Evolutionary conservation across 2,888 invertebrate genomes (phyloP).

Genomic region (Euplagia quadripunctaria): DNA sequence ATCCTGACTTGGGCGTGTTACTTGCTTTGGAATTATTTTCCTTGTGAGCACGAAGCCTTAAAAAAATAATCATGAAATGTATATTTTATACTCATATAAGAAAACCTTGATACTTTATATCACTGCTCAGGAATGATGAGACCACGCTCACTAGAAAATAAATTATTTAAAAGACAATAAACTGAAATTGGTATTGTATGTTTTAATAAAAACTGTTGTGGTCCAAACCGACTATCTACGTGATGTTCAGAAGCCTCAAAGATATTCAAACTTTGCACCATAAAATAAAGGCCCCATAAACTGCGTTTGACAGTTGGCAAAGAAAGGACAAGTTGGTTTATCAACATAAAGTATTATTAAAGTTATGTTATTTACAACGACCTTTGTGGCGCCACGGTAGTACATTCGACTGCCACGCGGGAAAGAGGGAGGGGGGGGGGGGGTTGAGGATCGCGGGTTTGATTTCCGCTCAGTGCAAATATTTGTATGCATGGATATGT

Average conservation of each 20-base stretch:
- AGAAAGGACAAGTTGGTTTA: too few relatives aligned
- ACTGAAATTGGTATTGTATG: slow-evolving; percentile 39
- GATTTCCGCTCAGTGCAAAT: too few relatives aligned
- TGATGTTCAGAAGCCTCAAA: neutral
- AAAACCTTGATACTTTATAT: slow-evolving; percentile 5
- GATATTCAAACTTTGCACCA: neutral
- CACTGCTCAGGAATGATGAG: slow-evolving; percentile 21
- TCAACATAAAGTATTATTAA: too few relatives aligned
- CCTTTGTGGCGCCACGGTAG: too few relatives aligned
- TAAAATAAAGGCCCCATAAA: too few relatives aligned
- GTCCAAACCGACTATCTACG: neutral
- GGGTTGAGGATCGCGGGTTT: too few relatives aligned
- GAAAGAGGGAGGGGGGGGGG: too few relatives aligned
- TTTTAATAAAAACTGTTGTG: slow-evolving; percentile 36
- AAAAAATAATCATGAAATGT: neutral
- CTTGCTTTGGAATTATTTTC: neutral
- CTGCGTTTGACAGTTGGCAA: neutral
- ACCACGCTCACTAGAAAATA: slow-evolving; percentile 22
- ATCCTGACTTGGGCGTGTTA: too few relatives aligned
- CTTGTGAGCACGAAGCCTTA: neutral
- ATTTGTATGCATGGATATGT: too few relatives aligned
- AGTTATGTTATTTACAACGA: too few relatives aligned
- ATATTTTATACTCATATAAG: neutral
- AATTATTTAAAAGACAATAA: slow-evolving; percentile 49
- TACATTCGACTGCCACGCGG: too few relatives aligned